Evolutionary conservation across 2,797 vertebrate species (phyloP).

Genomic region (Coregonus suidteri): DNA sequence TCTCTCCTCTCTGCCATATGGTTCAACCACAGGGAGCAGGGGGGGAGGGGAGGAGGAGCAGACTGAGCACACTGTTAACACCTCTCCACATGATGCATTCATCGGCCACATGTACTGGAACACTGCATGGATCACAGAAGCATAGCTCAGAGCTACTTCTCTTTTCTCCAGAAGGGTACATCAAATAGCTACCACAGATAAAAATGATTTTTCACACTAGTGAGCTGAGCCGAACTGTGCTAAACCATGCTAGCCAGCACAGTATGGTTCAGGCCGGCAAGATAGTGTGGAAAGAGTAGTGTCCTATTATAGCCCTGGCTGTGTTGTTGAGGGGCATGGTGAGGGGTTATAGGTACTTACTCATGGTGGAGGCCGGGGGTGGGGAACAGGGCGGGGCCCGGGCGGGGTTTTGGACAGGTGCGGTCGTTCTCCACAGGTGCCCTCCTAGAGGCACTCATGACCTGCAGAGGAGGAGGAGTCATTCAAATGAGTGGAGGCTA

Average conservation of each 20-base stretch:
- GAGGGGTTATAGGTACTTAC: slow-evolving; percentile 60
- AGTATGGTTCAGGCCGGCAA: background rate
- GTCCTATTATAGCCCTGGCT: background rate
- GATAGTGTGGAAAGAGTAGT: background rate
- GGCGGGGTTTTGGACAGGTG: slow-evolving; percentile 63
- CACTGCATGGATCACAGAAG: background rate
- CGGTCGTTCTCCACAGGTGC: slow-evolving; percentile 74
- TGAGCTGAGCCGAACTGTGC: background rate
- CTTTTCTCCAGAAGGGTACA: background rate
- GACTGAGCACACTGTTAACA: slow-evolving; percentile 1
- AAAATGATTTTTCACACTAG: background rate
- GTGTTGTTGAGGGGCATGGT: background rate
- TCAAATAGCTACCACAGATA: background rate
- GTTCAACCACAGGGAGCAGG: slow-evolving; percentile 13
- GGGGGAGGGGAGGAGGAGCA: background rate
- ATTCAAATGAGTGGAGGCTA: background rate
- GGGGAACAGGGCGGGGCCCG: slow-evolving; percentile 57
- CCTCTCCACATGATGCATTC: background rate
- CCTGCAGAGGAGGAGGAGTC: slow-evolving; percentile 55
- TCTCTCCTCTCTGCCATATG: slow-evolving; percentile 34
- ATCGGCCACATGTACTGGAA: background rate
- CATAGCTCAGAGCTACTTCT: background rate
- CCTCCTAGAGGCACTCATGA: slow-evolving; percentile 79
- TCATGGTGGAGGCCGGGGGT: slow-evolving; percentile 71
- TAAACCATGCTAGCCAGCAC: background rate